phyloP scores from a whole-genome alignment of 1,140 invertebrate species.

The Diuraphis noxia region DNA sequence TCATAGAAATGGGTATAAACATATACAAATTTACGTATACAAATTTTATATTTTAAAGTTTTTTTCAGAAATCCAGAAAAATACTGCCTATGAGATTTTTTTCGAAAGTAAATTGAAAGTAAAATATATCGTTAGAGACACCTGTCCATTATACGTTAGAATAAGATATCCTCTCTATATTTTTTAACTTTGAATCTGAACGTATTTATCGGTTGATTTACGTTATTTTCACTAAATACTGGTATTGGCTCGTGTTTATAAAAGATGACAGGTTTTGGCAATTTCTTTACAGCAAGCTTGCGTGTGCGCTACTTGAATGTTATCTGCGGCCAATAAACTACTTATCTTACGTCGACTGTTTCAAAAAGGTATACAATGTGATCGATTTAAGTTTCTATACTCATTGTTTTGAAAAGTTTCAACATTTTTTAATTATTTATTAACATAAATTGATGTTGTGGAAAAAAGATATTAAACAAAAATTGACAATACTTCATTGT shows the following conservation, averaged over 20 bases:
- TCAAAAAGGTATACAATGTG: not conserved
- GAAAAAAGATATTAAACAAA: not conserved
- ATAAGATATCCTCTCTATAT: not conserved
- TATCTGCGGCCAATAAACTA: constrained; percentile 17
- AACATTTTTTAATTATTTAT: not conserved
- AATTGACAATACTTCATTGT: not conserved
- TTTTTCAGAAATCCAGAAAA: not conserved
- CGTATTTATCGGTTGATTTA: not conserved
- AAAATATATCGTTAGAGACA: not conserved
- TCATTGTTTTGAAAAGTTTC: not conserved
- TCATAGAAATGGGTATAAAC: not conserved
- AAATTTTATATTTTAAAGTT: not conserved
- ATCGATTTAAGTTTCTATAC: not conserved
- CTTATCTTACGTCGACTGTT: not conserved
- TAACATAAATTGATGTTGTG: not conserved
- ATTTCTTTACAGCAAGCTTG: not conserved
- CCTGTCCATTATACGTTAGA: no score
- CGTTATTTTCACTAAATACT: not conserved
- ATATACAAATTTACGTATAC: no score
- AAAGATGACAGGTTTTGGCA: constrained; percentile 30
- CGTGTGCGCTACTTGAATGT: not conserved
- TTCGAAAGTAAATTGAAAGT: not conserved
- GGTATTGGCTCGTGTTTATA: no score
- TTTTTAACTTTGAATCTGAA: not conserved
- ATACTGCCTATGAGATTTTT: not conserved